Evolutionary conservation across 2,888 invertebrate genomes (phyloP), one percentile per base, ranked within the genome.

Genomic region (Stenolophus ochropezus): DNA sequence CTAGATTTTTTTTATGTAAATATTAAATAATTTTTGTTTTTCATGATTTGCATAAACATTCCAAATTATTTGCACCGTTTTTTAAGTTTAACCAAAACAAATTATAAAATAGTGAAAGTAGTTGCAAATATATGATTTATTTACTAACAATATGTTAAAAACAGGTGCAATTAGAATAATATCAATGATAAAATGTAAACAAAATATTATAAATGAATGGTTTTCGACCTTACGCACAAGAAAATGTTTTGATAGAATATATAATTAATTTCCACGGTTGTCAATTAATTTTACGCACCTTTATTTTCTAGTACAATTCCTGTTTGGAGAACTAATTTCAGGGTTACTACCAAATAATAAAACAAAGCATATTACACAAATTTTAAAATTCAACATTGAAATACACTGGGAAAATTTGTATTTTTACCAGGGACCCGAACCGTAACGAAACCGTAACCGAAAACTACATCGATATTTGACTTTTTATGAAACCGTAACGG

Each of bases 261-360:
- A 14, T 61, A 61, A 61, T 61, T 21, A 61, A 61, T 27, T 61
- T 61, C 4, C 23, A 61, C 14, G 61, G 25, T 61, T 25, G 21
- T 61, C 14, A 61, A 58, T 58, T 58, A 23, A 61, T 23, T 56
- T 61, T 61, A 61, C 61, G 25, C 61, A 61, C 4, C 14, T 14
- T 61, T 61, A 14, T 61, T 23, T 25, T 61, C n/a, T 23, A 58
- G 58, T 5, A 23, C 14, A 61, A n/a, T 2, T 18, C 11, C 11
- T 14, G 14, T 61, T 61, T n/a, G 25, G 8, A 21, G 58, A 42
- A 42, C 33, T 58, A 58, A 23, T 58, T 23, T 58, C 58, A 58
- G 61, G 61, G 61, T 21, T 21, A 56, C 56, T 20, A 56, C 16
- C 18, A 56, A 21, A 20, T 56, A 21, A 20, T 25, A 14, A n/a